These are phyloP conservation scores for Conus betulinus DNA, from an alignment of 1,140 invertebrate genomes.

Conservation along the genomic window DNA sequence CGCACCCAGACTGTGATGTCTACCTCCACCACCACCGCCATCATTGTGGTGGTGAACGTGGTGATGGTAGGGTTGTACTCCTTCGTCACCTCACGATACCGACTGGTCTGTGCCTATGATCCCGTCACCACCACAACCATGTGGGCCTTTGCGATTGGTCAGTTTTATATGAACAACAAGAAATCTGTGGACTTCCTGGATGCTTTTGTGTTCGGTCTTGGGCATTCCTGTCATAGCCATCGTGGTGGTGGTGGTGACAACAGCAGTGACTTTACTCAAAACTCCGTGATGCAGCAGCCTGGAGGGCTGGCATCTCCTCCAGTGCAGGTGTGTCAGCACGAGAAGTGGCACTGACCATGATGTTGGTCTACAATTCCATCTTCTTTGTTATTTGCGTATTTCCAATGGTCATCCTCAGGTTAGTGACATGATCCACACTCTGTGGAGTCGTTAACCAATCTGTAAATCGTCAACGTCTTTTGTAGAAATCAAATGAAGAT, in stretches of 20 bases:
- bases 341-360: conserved; percentile 8
- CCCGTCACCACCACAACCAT: not conserved
- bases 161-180: not conserved
- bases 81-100: not conserved
- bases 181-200: not conserved
- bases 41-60: not conserved
- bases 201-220: not conserved
- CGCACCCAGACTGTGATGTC: not conserved
- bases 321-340: not conserved
- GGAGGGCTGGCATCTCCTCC: not conserved
- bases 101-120: conserved; percentile 1
- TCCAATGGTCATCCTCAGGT: not conserved
- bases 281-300: not conserved
- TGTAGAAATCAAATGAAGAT: too few species aligned
- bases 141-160: not conserved
- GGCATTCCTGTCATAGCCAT: not conserved
- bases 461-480: too few species aligned
- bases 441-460: too few species aligned
- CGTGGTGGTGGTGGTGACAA: not conserved
- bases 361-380: conserved; percentile 4
- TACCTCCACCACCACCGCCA: not conserved
- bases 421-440: not conserved
- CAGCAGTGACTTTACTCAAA: not conserved
- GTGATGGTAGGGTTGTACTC: not conserved
- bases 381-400: not conserved